A percentile compares a stretch with the other conserved stretches of the same genome.
Evolutionary conservation across 1,140 invertebrate species (phyloP).

Genomic region (Microvelia longipes): DNA sequence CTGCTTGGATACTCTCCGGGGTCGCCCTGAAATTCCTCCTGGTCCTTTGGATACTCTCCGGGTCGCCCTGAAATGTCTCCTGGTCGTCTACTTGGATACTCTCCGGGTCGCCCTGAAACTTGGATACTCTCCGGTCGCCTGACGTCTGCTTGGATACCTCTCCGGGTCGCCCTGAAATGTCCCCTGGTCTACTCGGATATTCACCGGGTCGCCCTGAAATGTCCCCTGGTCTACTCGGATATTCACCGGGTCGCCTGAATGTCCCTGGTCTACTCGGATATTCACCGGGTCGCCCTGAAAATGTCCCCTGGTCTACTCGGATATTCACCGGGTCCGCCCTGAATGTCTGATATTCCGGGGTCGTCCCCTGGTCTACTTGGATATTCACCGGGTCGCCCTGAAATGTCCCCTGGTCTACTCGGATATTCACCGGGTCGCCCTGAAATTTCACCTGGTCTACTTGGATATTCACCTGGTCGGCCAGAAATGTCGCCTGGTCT

Average conservation of each 20-base stretch:
- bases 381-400: constrained; percentile 12
- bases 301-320: constrained; percentile 9
- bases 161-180: background rate
- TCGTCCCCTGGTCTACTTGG: constrained; percentile 12
- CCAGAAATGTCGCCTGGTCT: constrained; percentile 12
- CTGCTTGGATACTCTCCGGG: constrained; percentile 5
- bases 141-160: background rate
- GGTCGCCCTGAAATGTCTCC: constrained; percentile 8
- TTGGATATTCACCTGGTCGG: constrained; percentile 15
- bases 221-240: constrained; percentile 2
- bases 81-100: constrained; percentile 11
- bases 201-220: constrained; percentile 6
- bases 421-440: constrained; percentile 11
- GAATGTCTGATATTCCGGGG: constrained; percentile 10
- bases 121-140: constrained; percentile 11
- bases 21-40: constrained; percentile 8
- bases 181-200: constrained; percentile 10
- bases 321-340: constrained; percentile 11
- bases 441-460: constrained; percentile 11
- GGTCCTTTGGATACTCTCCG: constrained; percentile 12
- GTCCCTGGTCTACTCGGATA: background rate
- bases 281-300: constrained; percentile 5
- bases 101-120: constrained; percentile 11
- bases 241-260: background rate
- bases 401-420: background rate